Evolutionary conservation across 2,797 vertebrate species (phyloP).

Genomic region (Chrosomus eos): DNA sequence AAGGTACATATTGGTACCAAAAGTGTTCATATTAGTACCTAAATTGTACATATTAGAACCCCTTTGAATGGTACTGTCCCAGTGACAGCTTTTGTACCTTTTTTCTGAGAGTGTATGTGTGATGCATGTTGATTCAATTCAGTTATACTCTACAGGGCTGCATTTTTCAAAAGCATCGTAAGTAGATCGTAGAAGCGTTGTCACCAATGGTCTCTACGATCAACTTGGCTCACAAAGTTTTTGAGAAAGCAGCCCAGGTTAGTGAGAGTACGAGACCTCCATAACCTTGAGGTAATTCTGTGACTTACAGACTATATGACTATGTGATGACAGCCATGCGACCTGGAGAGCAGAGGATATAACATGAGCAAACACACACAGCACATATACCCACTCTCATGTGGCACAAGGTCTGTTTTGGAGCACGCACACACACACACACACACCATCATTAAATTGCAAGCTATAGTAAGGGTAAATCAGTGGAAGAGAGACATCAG

Average conservation of each 20-base stretch:
- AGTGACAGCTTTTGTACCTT: no score
- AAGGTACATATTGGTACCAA: no score
- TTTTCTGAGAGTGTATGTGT: no score
- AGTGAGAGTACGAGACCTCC: constrained; percentile 51
- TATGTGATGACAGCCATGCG: constrained; percentile 64
- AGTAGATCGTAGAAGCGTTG: background rate
- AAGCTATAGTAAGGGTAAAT: constrained; percentile 10
- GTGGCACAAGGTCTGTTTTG: background rate
- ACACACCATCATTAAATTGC: background rate
- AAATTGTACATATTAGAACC: no score
- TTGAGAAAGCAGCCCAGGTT: background rate
- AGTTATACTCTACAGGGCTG: background rate
- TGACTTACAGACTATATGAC: constrained; percentile 62
- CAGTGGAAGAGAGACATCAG: constrained; percentile 2
- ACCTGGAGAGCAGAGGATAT: constrained; percentile 6
- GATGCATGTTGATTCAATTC: background rate
- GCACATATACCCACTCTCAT: background rate
- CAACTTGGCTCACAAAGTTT: no score
- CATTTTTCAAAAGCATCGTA: background rate
- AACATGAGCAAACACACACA: constrained; percentile 24
- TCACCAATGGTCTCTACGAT: background rate
- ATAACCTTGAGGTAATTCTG: constrained; percentile 47
- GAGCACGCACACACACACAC: background rate
- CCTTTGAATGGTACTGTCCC: no score
- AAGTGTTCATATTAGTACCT: no score